These are phyloP conservation scores for Pogoniulus pusillus DNA, from an alignment of 2,797 vertebrate species.

Conservation along the genomic window DNA sequence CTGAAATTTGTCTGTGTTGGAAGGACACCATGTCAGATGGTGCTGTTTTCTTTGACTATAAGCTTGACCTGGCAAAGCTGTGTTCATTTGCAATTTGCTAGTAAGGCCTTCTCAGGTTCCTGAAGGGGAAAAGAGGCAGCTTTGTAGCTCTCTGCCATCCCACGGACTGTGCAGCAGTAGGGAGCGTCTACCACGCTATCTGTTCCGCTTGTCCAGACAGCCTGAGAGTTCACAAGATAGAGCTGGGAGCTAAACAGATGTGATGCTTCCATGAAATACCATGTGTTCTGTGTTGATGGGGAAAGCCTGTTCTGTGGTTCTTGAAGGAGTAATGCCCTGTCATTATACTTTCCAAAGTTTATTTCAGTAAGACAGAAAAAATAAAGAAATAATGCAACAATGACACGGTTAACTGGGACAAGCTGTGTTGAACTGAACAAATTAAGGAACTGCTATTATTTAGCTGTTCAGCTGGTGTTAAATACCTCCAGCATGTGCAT, in stretches of 20 bases:
- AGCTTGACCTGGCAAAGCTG: background rate
- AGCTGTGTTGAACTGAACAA: background rate
- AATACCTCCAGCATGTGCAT: background rate
- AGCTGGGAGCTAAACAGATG: background rate
- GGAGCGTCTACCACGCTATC: background rate
- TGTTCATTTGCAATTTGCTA: background rate
- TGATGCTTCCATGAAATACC: background rate
- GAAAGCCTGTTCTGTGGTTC: background rate
- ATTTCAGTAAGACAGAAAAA: background rate
- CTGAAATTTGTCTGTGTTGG: background rate
- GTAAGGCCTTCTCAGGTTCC: background rate
- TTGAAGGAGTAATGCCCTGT: background rate
- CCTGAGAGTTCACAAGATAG: background rate
- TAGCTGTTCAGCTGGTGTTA: background rate
- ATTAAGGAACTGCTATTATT: background rate
- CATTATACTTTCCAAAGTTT: background rate
- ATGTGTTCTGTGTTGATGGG: fast-evolving
- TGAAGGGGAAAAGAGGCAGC: background rate
- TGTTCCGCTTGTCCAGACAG: background rate
- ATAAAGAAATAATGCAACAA: background rate
- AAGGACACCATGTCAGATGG: background rate
- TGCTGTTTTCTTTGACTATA: background rate
- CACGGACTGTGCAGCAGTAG: fast-evolving
- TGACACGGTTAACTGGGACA: background rate
- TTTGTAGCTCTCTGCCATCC: background rate